These are phyloP conservation scores for Brachyistius frenatus DNA, from an alignment of 2,113 vertebrate species.

Conservation along the genomic window DNA sequence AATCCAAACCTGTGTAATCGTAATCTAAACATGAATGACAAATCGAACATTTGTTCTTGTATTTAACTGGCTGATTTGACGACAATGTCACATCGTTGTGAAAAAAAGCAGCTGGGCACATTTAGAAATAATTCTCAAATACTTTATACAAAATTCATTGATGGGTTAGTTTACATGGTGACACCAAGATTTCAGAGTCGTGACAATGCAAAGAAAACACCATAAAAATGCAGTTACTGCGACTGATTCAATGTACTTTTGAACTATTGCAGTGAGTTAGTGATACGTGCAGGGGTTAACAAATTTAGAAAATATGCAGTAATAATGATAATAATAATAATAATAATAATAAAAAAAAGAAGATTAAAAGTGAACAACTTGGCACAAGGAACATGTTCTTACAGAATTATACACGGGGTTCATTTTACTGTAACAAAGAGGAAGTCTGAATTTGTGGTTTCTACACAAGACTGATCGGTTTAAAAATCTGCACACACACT, in stretches of 20 bases:
- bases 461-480: conserved; percentile 11
- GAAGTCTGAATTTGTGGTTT: conserved; percentile 12
- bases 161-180: conserved; percentile 68
- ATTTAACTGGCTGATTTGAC: no score
- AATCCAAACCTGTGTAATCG: no score
- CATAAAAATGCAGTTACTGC: conserved; percentile 60
- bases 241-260: conserved; percentile 61
- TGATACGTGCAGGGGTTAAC: conserved; percentile 65
- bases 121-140: conserved; percentile 56
- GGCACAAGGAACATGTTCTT: conserved; percentile 78
- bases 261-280: conserved; percentile 59
- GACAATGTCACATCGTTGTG: no score
- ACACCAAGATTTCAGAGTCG: conserved; percentile 62
- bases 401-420: conserved; percentile 55
- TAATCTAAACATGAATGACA: no score
- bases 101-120: conserved; percentile 6
- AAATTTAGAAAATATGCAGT: conserved; percentile 47
- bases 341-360: neutral
- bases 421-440: conserved; percentile 45
- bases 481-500: conserved; percentile 35
- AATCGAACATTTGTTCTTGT: no score
- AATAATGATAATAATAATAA: conserved; percentile 15
- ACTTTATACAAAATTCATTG: conserved; percentile 81
- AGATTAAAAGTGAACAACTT: conserved; percentile 70
- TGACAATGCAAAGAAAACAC: conserved; percentile 75